Evolutionary conservation across 35 echinoderm and acorn worm species (phyloP).

Genomic region (Apostichopus californicus): DNA sequence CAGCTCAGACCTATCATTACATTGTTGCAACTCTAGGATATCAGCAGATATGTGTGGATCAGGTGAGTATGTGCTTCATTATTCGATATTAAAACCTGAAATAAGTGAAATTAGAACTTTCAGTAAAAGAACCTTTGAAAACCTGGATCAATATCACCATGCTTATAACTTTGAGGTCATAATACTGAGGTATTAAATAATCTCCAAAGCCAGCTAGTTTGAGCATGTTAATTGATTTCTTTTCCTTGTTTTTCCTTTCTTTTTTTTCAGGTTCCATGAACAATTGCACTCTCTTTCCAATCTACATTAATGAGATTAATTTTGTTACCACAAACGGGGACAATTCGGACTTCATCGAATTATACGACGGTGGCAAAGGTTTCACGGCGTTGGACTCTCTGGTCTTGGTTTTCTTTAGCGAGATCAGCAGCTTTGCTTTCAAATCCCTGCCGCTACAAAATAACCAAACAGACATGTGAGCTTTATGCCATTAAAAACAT

Average conservation of each 20-base stretch:
- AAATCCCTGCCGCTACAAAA: constrained; percentile 59
- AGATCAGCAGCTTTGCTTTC: constrained; percentile 9
- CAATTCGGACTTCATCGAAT: constrained; percentile 79
- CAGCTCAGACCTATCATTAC: no score
- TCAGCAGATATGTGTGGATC: no score
- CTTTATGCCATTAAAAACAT: background rate
- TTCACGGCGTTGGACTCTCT: constrained; percentile 73
- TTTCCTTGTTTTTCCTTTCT: background rate
- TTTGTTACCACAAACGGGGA: constrained; percentile 44
- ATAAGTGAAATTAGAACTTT: no score
- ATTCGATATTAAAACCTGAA: no score
- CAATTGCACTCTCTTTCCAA: constrained; percentile 72
- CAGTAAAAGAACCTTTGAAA: no score
- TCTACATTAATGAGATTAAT: constrained; percentile 90
- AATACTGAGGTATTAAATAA: no score
- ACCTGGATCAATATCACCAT: no score
- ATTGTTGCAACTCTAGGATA: no score
- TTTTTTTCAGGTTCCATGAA: constrained; percentile 60
- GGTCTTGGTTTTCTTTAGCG: constrained; percentile 68
- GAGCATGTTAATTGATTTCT: no score
- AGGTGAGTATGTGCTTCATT: no score
- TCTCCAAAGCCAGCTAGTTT: no score
- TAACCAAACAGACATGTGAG: constrained; percentile 69
- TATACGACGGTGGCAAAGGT: constrained; percentile 90
- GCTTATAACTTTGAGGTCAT: no score